Base-by-base conservation (phyloP, 2,113 vertebrate genomes). In the Carlito syrichta region DNA sequence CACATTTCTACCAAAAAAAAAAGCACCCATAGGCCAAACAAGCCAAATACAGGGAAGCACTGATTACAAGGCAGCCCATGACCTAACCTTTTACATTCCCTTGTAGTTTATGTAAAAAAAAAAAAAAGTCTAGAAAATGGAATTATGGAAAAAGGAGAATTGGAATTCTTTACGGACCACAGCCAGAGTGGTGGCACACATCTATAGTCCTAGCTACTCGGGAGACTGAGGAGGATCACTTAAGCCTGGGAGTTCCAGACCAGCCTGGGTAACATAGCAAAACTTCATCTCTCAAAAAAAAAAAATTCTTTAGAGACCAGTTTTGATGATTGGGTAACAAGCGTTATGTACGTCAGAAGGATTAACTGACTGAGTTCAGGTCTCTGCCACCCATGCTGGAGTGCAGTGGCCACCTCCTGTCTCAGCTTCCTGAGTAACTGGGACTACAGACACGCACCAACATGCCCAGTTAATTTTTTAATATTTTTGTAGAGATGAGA, bases 21-120 rank as follows among this genome's bases (percentile, higher is more conserved):
- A n/a, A n/a, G 30, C 19, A 35, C 23, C 3, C 0, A 8, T 0
- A 30, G 81, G 38, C 27, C 1, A 0, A 4, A 10, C 7, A 30
- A 16, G 54, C 14, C 54, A n/a, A 5, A 9, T 5, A 45, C 6
- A 43, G 66, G 6, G 11, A 38, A 45, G 27, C 38, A 11, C 14
- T 3, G 63, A 13, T 7, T 8, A 30, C 1, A 6, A 12, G 0
- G 14, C 16, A 63, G 6, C 68, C 17, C 22, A 50, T 5, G 19
- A 38, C 0, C 25, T 16, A 6, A 58, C 20, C 32, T 25, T 10
- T 38, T 58, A n/a, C 56, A 35, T 6, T 25, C 20, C 58, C 17
- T 32, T 43, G 32, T 63, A 63, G 7, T 69, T 68, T 66, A 1
- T 48, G 38, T 69, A 7, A 8, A 58, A 22, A 52, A 73, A 86